Base-by-base conservation (phyloP, 2,797 vertebrate species). In the Lacerta viridis region DNA sequence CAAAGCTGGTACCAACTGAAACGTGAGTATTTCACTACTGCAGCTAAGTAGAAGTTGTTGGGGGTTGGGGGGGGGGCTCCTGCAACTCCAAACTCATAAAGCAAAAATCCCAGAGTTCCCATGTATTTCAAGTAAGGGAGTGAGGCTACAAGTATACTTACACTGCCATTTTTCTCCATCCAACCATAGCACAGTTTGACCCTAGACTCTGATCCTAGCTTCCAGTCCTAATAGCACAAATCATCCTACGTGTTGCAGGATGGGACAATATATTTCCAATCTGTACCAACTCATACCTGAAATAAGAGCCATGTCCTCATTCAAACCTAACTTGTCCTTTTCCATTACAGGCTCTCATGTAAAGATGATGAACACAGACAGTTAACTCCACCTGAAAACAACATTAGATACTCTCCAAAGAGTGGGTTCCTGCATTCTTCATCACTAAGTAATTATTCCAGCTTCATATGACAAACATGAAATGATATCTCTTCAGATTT, bases 281-380 rank as follows among this genome's bases (percentile, higher is more conserved):
- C 36, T 39, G n/a, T 69, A 68, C 7, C 41, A 43, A 46, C 79
- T 17, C 71, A 36, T 25, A 39, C 43, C 39, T n/a, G 59, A 64
- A 20, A 7, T 76, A 23, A 18, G 27, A 43, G 68, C 17, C 36
- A 13, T 39, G 18, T 50, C 29, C 50, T n/a, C 41, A 41, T 23
- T n/a, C 3, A 61, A 18, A 50, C 39, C 25, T 72, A 29, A 80
- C 36, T 75, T 10, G n/a, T 23, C 90, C 4, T 89, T 95, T 92
- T 96, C 82, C 88, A 79, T 93, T 95, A 75, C 93, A 99, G 99
- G 97, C 97, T 99, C 64, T 97, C 98, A 87, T 98, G 98, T 96
- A 97, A 98, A 66, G 98, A 99, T 87, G 98, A 99, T 71, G 98
- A 99, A 93, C 98, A 97, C 93, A 98, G 98, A 95, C 99, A 99